A percentile compares a stretch with the other conserved stretches of the same genome.
These are phyloP conservation scores for Globodera rostochiensis DNA, from an alignment of 1,140 invertebrate species.

Conservation along the genomic window DNA sequence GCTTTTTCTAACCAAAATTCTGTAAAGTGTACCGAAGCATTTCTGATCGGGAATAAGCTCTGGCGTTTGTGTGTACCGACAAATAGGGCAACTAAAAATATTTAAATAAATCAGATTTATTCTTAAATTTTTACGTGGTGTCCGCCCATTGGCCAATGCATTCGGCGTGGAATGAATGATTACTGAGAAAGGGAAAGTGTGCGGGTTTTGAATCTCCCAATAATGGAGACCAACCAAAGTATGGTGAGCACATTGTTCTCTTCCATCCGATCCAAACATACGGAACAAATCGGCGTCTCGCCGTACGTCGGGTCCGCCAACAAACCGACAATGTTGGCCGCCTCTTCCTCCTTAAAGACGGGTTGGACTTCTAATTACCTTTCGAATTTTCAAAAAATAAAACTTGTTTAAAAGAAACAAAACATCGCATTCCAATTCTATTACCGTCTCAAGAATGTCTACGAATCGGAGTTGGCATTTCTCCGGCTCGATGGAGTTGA, in stretches of 20 bases:
- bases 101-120: constrained; percentile 20
- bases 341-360: background rate
- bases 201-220: background rate
- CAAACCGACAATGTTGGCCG: constrained; percentile 60
- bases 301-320: constrained; percentile 73
- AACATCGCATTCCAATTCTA: background rate
- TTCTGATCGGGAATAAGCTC: constrained; percentile 80
- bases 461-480: constrained; percentile 93
- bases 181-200: constrained; percentile 69
- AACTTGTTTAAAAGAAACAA: too few relatives aligned
- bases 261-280: constrained; percentile 88
- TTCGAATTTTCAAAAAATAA: too few relatives aligned
- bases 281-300: constrained; percentile 94
- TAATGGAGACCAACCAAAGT: constrained; percentile 70
- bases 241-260: constrained; percentile 85
- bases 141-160: constrained; percentile 96
- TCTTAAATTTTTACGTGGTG: constrained; percentile 70
- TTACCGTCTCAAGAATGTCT: constrained; percentile 65
- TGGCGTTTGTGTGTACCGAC: constrained; percentile 78
- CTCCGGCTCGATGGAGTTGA: constrained; percentile 88
- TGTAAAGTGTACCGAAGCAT: constrained; percentile 65
- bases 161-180: constrained; percentile 93
- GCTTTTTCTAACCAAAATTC: background rate
- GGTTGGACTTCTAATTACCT: background rate
- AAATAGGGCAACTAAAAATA: constrained; percentile 71